A percentile compares a stretch with the other conserved stretches of the same genome.
Conservation (phyloP, 2,888 invertebrate species). For the Microctonus hyperodae region DNA sequence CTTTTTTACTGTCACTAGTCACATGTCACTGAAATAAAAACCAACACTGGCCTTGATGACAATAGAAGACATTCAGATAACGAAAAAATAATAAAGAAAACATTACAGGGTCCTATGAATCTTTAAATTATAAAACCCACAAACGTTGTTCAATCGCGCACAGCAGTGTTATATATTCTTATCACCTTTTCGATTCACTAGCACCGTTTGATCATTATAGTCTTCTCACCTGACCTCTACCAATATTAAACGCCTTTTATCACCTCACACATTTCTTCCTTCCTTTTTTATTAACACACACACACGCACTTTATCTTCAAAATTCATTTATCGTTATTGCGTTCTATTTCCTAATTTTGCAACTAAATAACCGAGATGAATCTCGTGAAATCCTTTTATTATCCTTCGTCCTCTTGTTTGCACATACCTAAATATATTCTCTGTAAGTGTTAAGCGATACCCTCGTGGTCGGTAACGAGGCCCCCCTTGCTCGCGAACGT, state of each 20-base stretch:
- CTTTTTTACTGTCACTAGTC: slow-evolving; percentile 23
- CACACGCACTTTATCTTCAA: background rate
- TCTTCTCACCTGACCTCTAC: background rate
- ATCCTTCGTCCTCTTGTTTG: background rate
- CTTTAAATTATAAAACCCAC: slow-evolving; percentile 1
- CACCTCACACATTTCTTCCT: too few relatives aligned
- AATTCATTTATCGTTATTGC: background rate
- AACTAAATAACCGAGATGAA: background rate
- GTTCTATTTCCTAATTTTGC: background rate
- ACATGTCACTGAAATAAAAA: slow-evolving; percentile 28
- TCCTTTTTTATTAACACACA: too few relatives aligned
- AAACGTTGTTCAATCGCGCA: background rate
- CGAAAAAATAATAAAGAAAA: background rate
- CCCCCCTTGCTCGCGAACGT: slow-evolving; percentile 20
- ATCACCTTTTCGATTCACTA: background rate
- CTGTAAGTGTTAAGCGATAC: too few relatives aligned
- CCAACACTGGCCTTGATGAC: background rate
- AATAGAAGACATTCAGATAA: background rate
- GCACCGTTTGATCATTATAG: background rate
- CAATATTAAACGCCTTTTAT: too few relatives aligned
- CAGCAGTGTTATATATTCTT: background rate
- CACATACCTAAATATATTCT: too few relatives aligned
- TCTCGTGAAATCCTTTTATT: background rate
- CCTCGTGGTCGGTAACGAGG: slow-evolving; percentile 27
- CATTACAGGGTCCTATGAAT: slow-evolving; percentile 13